A percentile compares a stretch with the other conserved stretches of the same genome.
These are phyloP conservation scores for Serrognathus titanus DNA, from an alignment of 2,888 invertebrate species.

Conservation along the genomic window DNA sequence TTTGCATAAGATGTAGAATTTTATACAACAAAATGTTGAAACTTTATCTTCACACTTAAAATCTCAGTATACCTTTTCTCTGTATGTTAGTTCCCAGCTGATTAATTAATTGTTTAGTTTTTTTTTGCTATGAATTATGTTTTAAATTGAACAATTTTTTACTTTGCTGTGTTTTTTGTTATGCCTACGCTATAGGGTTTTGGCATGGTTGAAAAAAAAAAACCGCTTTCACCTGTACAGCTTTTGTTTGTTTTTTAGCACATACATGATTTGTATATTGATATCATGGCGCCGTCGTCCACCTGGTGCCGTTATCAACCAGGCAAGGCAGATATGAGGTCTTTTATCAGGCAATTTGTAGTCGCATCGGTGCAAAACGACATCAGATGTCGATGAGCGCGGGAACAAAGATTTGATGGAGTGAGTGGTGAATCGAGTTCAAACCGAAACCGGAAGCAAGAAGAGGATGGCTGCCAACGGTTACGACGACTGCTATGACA, in stretches of 20 bases:
- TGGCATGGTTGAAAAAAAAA: not conserved
- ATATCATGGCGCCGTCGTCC: constrained; percentile 10
- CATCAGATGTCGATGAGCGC: constrained; percentile 10
- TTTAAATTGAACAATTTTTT: too few relatives aligned
- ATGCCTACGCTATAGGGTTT: not conserved
- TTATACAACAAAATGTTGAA: too few relatives aligned
- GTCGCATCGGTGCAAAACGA: constrained; percentile 6
- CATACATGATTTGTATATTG: too few relatives aligned
- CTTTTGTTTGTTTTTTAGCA: not conserved
- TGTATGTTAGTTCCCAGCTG: too few relatives aligned
- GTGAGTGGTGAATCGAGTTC: constrained; percentile 12
- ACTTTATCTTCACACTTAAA: too few relatives aligned
- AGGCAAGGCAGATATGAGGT: constrained; percentile 9
- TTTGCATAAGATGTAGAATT: too few relatives aligned
- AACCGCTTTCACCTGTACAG: not conserved
- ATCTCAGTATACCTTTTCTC: too few relatives aligned
- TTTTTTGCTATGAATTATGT: too few relatives aligned
- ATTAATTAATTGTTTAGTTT: too few relatives aligned
- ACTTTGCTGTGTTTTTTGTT: not conserved
- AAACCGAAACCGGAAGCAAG: constrained; percentile 7
- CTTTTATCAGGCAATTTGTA: constrained; percentile 11
- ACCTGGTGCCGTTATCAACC: constrained; percentile 14
- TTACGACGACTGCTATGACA: constrained; percentile 63
- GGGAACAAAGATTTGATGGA: constrained; percentile 14
- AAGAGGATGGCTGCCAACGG: constrained; percentile 58